Evolutionary conservation across 2,888 invertebrate species (phyloP), one percentile per base, ranked within the genome.

Genomic region (Drosophila anomalipes): DNA sequence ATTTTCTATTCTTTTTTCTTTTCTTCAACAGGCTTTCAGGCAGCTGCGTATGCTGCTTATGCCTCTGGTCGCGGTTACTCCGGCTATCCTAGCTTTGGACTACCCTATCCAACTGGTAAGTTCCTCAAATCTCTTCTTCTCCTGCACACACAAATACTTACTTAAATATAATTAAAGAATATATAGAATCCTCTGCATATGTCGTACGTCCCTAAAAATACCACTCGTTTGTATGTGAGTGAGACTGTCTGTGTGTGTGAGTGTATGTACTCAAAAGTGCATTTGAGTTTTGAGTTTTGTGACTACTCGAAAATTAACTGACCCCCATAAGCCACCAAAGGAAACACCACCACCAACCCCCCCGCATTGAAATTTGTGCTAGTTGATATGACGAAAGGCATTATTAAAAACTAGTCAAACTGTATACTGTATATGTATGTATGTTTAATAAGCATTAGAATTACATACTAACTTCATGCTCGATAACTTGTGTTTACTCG

Each of bases 71-170:
- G 98, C 95, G 97, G 98, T 94, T 98, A 98, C 95, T 97, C 98
- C 95, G 97, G 98, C 95, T 98, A 98, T 96, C 97, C 98, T 95
- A 97, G 98, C 96, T 98, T 98, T 95, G 98, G 98, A 96, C 97
- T 98, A 95, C 98, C 98, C 94, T 98, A 98, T 95, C 98, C 98
- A 94, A 97, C 98, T 97, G 98, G 98, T 98, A 97, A 98, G 88
- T 85, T 69, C 4, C n/a, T 28, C 14, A 33, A 44, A 49, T 49
- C 53, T 67, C 41, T 47, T 22, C 56, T 22, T 63, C 49, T 47
- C 64, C 28, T 41, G 64, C 52, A 57, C 62, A 68, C 64, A 39
- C 65, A 63, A 66, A 67, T 49, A 57, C 39, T 60, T 53, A 60
- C 57, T 44, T 44, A 52, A 28, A 59, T 41, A 69, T 28, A 44